Percentiles rank a stretch among this genome's conserved stretches.
Conservation (phyloP, 1,140 invertebrate species). For the Carcinoscorpius rotundicauda region DNA sequence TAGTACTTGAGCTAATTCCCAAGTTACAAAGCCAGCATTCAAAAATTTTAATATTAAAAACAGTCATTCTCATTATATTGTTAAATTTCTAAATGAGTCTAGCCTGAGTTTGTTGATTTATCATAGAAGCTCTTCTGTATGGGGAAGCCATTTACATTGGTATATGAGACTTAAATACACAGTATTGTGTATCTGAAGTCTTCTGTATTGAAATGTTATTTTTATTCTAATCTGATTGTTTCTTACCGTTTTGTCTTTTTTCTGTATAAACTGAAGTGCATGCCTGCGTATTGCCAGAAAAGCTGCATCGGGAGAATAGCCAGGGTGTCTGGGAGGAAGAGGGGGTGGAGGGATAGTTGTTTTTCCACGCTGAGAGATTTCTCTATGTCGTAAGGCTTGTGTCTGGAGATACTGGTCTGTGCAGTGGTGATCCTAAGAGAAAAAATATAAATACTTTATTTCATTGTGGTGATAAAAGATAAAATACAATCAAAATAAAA, state of each 20-base stretch:
- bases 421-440: conserved; percentile 68
- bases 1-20: too few relatives aligned
- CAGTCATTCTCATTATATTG: too few relatives aligned
- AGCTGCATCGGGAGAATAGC: conserved; percentile 63
- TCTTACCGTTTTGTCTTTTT: conserved; percentile 71
- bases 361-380: conserved; percentile 39
- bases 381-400: conserved; percentile 45
- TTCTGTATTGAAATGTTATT: too few relatives aligned
- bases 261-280: conserved; percentile 75
- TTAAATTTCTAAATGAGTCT: too few relatives aligned
- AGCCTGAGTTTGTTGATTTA: too few relatives aligned
- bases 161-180: too few relatives aligned
- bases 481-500: too few relatives aligned
- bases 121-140: too few relatives aligned
- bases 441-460: not conserved
- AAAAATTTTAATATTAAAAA: conserved; percentile 5
- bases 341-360: conserved; percentile 34
- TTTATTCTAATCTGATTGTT: too few relatives aligned
- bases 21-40: not conserved
- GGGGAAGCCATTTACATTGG: too few relatives aligned
- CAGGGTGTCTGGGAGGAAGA: conserved; percentile 40
- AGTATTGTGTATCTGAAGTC: too few relatives aligned
- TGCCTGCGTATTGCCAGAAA: conserved; percentile 87
- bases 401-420: conserved; percentile 45
- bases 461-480: too few relatives aligned